A percentile compares a stretch with the other conserved stretches of the same genome.
phyloP scores from a whole-genome alignment of 2,888 invertebrate genomes.

The Amphipyra tragopoginis region DNA sequence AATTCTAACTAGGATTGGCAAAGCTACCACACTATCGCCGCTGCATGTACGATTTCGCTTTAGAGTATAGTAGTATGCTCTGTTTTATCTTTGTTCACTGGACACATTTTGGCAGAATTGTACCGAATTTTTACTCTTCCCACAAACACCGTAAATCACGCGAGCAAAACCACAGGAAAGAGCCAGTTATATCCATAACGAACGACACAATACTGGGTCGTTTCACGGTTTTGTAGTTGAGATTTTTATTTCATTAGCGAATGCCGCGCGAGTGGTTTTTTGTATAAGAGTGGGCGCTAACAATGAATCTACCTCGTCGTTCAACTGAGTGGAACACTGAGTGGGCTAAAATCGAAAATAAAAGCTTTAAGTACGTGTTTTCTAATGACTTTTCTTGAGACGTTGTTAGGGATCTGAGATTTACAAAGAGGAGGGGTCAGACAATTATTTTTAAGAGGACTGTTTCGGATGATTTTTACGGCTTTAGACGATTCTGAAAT shows the following conservation, averaged over 20 bases:
- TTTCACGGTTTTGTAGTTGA: slow-evolving; percentile 46
- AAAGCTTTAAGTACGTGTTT: slow-evolving; percentile 48
- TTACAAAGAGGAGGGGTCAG: slow-evolving; percentile 26
- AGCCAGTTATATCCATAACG: slow-evolving; percentile 50
- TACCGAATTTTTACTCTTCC: slow-evolving; percentile 44
- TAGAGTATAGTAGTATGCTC: neutral
- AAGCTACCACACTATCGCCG: too few relatives aligned
- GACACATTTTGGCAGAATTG: slow-evolving; percentile 24
- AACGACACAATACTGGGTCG: slow-evolving; percentile 45
- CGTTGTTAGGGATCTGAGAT: slow-evolving; percentile 47
- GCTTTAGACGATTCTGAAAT: too few relatives aligned
- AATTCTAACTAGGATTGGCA: too few relatives aligned
- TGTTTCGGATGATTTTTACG: too few relatives aligned
- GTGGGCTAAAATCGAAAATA: slow-evolving; percentile 52
- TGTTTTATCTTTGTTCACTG: slow-evolving; percentile 7
- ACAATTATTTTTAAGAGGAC: neutral
- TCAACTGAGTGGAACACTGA: slow-evolving; percentile 40
- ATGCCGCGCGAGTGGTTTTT: slow-evolving; percentile 44
- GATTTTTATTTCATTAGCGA: slow-evolving; percentile 60
- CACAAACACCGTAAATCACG: slow-evolving; percentile 51
- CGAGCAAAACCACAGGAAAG: slow-evolving; percentile 45
- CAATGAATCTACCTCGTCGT: slow-evolving; percentile 46
- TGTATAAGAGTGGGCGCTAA: slow-evolving; percentile 46
- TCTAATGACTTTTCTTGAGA: slow-evolving; percentile 51
- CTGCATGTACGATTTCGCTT: too few relatives aligned